A percentile compares a stretch with the other conserved stretches of the same genome.
These are phyloP conservation scores for Stegodyphus dumicola DNA, from an alignment of 1,140 invertebrate species.

Conservation along the genomic window DNA sequence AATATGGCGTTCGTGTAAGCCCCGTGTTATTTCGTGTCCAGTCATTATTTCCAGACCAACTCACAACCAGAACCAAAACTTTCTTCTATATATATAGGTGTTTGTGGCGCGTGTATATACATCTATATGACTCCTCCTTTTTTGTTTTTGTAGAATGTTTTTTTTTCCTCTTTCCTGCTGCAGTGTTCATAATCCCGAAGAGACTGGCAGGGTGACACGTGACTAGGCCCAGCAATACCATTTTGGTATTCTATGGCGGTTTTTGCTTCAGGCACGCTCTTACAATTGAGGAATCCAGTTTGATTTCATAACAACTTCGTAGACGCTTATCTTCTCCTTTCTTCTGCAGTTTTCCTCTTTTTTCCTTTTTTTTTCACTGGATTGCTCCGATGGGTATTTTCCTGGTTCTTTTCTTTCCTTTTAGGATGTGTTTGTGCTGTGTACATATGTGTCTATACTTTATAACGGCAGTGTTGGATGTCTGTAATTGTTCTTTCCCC, in stretches of 20 bases:
- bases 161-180: not conserved
- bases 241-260: conserved; percentile 43
- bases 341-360: not conserved
- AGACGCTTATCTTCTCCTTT: conserved; percentile 28
- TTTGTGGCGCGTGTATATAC: conserved; percentile 12
- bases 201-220: conserved; percentile 28
- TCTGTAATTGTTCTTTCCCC: too few species aligned
- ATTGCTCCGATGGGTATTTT: not conserved
- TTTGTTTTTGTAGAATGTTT: not conserved
- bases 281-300: conserved; percentile 60
- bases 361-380: conserved; percentile 8
- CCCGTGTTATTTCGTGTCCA: conserved; percentile 51
- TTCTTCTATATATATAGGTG: conserved; percentile 12
- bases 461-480: too few species aligned
- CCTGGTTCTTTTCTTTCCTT: not conserved
- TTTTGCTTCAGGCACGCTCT: conserved; percentile 11
- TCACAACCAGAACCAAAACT: conserved; percentile 22
- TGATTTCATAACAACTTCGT: conserved; percentile 60
- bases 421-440: not conserved
- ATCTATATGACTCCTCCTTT: conserved; percentile 1
- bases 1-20: conserved; percentile 54
- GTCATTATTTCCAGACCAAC: conserved; percentile 57
- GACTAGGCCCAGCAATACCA: conserved; percentile 31
- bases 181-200: conserved; percentile 49
- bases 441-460: too few species aligned